Evolutionary conservation across 2,888 invertebrate species (phyloP).

Genomic region (Pycnomerus fuliginosus): DNA sequence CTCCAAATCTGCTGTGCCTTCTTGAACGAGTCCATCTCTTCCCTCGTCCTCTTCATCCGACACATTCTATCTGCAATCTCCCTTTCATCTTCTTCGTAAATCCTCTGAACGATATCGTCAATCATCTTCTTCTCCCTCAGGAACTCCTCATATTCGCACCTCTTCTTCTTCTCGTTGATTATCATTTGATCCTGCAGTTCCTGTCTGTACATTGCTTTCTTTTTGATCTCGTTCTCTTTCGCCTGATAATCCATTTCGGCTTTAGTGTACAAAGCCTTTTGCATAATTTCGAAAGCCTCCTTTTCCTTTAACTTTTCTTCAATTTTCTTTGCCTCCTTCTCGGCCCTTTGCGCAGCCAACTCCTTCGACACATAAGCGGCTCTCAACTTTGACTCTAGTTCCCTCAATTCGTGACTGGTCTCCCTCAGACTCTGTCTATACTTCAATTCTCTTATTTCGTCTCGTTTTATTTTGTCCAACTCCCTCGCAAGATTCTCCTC

Average conservation of each 20-base stretch:
- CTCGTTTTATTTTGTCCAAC: slow-evolving; percentile 43
- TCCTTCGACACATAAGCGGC: slow-evolving; percentile 74
- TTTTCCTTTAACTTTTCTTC: slow-evolving; percentile 58
- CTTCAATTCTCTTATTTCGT: slow-evolving; percentile 44
- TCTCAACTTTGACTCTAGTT: slow-evolving; percentile 64
- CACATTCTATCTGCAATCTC: slow-evolving; percentile 56
- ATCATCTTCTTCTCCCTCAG: slow-evolving; percentile 63
- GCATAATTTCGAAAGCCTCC: slow-evolving; percentile 48
- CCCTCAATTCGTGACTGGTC: slow-evolving; percentile 62
- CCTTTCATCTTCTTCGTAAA: slow-evolving; percentile 63
- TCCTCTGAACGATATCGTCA: slow-evolving; percentile 60
- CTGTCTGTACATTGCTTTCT: slow-evolving; percentile 53
- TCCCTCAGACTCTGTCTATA: slow-evolving; percentile 61
- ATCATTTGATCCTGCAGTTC: slow-evolving; percentile 63
- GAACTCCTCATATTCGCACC: slow-evolving; percentile 60
- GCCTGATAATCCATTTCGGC: slow-evolving; percentile 49
- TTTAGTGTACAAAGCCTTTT: slow-evolving; percentile 50
- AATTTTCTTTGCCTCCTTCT: slow-evolving; percentile 61
- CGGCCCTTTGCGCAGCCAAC: slow-evolving; percentile 63
- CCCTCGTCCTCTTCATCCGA: slow-evolving; percentile 53
- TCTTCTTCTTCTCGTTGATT: slow-evolving; percentile 54
- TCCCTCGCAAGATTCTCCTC: slow-evolving; percentile 45
- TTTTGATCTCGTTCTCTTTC: slow-evolving; percentile 45
- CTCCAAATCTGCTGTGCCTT: slow-evolving; percentile 57
- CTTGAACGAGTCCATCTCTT: slow-evolving; percentile 58